A percentile compares a stretch with the other conserved stretches of the same genome.
Evolutionary conservation across 2,888 invertebrate species (phyloP).

Genomic region (Mactromeris polynyma): DNA sequence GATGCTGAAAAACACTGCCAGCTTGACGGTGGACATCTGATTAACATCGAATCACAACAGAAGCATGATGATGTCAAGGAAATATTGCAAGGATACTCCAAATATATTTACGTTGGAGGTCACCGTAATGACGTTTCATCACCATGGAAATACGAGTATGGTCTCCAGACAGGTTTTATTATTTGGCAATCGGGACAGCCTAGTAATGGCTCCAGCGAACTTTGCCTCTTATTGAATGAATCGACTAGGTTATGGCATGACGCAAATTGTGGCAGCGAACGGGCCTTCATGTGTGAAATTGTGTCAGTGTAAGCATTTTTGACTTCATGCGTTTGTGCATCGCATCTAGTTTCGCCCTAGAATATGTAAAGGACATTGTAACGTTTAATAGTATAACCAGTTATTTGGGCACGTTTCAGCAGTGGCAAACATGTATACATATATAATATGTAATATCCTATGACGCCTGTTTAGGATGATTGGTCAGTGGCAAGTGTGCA

Average conservation of each 20-base stretch:
- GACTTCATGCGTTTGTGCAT: too few relatives aligned
- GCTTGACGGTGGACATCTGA: slow-evolving; percentile 12
- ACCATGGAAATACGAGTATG: slow-evolving; percentile 20
- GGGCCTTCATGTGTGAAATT: not conserved
- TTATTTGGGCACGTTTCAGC: too few relatives aligned
- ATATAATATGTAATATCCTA: too few relatives aligned
- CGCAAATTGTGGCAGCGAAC: not conserved
- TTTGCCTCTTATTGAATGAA: not conserved
- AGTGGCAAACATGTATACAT: too few relatives aligned
- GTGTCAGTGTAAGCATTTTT: too few relatives aligned
- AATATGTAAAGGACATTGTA: too few relatives aligned
- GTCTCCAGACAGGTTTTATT: not conserved
- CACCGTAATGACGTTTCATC: slow-evolving; percentile 13
- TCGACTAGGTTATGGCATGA: not conserved
- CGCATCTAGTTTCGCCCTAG: too few relatives aligned
- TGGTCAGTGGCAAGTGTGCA: too few relatives aligned
- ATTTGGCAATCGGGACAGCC: not conserved
- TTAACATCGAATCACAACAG: slow-evolving; percentile 10
- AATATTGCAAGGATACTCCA: not conserved
- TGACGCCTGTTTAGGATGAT: too few relatives aligned
- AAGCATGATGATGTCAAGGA: not conserved
- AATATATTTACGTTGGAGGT: not conserved
- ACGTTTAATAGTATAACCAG: too few relatives aligned
- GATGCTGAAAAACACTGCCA: not conserved
- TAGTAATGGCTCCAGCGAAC: not conserved